phyloP scores from a whole-genome alignment of 2,113 vertebrate species.

The Tragelaphus buxtoni region DNA sequence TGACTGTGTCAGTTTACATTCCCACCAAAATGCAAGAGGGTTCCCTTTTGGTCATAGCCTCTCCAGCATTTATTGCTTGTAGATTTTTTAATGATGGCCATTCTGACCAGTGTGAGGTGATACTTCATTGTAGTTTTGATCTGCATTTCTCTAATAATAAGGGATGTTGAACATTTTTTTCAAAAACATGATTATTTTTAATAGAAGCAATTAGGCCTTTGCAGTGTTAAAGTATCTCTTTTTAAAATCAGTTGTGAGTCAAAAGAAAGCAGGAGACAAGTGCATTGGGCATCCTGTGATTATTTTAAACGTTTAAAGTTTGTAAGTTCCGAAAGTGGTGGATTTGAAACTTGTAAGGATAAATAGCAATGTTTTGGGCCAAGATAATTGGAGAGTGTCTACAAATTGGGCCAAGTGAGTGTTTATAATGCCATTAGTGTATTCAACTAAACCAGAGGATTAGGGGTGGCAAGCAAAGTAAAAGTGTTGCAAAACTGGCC shows the following conservation, averaged over 20 bases:
- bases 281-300: background rate
- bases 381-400: background rate
- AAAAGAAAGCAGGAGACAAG: background rate
- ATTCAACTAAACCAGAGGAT: background rate
- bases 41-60: background rate
- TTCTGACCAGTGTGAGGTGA: background rate
- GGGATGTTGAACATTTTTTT: background rate
- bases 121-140: background rate
- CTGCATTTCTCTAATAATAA: background rate
- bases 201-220: background rate
- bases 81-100: background rate
- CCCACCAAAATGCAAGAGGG: background rate
- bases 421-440: background rate
- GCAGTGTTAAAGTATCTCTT: background rate
- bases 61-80: background rate
- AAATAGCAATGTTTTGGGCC: background rate
- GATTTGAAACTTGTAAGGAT: background rate
- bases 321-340: background rate
- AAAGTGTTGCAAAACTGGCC: background rate
- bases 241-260: background rate
- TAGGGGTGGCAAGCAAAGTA: background rate
- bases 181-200: background rate
- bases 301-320: background rate
- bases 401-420: background rate
- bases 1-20: background rate